These are phyloP conservation scores for Neocrepidodera transversa DNA, from an alignment of 2,888 invertebrate genomes.

Conservation along the genomic window DNA sequence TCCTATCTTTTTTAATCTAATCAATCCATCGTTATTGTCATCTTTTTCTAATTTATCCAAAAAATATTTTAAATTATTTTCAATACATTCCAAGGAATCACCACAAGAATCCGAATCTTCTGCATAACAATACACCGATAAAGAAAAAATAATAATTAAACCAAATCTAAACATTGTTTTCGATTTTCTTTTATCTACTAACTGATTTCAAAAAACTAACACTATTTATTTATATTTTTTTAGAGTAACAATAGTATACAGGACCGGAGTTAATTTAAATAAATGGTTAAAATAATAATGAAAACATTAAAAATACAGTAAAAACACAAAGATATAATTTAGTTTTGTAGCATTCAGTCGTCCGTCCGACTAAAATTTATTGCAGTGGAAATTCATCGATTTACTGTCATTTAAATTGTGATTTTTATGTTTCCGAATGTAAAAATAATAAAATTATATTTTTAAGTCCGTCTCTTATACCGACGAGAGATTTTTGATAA, in stretches of 20 bases:
- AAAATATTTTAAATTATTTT: slow-evolving; percentile 61
- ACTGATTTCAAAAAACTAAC: slow-evolving; percentile 25
- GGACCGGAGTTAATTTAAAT: background rate
- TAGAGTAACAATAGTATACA: slow-evolving; percentile 13
- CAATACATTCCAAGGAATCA: slow-evolving; percentile 52
- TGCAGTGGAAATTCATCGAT: no score
- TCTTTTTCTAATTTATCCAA: slow-evolving; percentile 61
- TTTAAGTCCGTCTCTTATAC: slow-evolving; percentile 17
- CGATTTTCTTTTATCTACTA: slow-evolving; percentile 15
- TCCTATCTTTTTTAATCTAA: slow-evolving; percentile 55
- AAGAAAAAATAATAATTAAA: background rate
- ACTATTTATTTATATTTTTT: slow-evolving; percentile 37
- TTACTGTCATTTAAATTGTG: no score
- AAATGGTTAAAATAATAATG: background rate
- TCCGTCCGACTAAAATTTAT: no score
- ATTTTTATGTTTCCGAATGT: background rate
- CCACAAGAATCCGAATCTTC: slow-evolving; percentile 44
- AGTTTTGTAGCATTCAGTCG: no score
- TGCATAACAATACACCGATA: background rate
- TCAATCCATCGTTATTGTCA: slow-evolving; percentile 58
- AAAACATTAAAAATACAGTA: no score
- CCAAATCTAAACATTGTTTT: slow-evolving; percentile 40
- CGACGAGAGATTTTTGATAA: slow-evolving; percentile 30
- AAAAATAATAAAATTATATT: background rate
- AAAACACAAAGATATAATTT: no score